These are phyloP conservation scores for Pachydiplax longipennis DNA, from an alignment of 2,888 invertebrate genomes.

Conservation along the genomic window DNA sequence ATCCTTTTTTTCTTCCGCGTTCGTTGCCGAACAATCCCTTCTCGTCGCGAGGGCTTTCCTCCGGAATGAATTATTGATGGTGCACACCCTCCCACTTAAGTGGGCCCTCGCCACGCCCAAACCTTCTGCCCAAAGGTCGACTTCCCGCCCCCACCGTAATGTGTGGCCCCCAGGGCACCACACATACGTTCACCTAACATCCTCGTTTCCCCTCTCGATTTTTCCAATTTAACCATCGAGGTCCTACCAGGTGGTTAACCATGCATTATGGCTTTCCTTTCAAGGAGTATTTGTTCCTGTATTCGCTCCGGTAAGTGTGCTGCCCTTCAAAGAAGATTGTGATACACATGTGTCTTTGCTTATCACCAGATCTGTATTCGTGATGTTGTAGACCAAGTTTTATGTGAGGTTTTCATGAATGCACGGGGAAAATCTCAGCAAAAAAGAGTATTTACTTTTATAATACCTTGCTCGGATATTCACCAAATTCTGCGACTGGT, in stretches of 20 bases:
- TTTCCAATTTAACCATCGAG: background rate
- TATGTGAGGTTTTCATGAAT: no score
- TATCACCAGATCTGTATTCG: no score
- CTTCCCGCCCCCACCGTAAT: background rate
- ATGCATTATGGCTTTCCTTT: background rate
- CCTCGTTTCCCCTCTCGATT: background rate
- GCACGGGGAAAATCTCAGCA: no score
- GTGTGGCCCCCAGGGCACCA: background rate
- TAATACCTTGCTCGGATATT: no score
- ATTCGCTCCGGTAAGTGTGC: no score
- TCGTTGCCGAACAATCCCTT: background rate
- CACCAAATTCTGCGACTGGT: no score
- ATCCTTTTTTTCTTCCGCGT: background rate
- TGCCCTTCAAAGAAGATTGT: no score
- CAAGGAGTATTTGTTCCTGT: no score
- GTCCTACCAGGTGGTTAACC: background rate
- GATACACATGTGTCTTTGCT: no score
- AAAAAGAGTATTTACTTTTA: no score
- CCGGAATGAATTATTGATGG: constrained; percentile 42
- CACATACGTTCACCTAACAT: no score
- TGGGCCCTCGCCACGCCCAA: constrained; percentile 28
- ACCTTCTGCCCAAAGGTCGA: constrained; percentile 20
- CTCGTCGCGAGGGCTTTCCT: background rate
- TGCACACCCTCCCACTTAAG: constrained; percentile 38
- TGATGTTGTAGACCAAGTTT: no score